These are phyloP conservation scores for Caenorhabditis tropicalis DNA, from an alignment of 1,140 invertebrate genomes.

Conservation along the genomic window DNA sequence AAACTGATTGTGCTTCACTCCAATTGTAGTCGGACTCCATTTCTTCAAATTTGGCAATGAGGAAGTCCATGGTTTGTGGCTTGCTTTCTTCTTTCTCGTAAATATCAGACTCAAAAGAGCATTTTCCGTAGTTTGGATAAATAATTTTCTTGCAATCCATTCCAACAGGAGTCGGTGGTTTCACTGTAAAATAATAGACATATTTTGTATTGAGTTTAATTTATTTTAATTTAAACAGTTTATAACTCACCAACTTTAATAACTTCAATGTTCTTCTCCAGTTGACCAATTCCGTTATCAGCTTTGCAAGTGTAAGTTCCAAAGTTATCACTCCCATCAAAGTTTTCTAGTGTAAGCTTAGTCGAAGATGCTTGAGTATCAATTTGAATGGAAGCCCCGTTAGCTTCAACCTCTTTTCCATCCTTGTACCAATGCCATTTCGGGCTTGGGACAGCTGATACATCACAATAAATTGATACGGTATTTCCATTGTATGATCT, in stretches of 20 bases:
- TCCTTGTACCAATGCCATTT: slow-evolving; percentile 54
- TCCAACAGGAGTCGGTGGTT: slow-evolving; percentile 26
- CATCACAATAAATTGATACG: slow-evolving; percentile 50
- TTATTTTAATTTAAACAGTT: too few species aligned
- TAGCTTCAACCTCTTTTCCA: slow-evolving; percentile 51
- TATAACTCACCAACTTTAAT: slow-evolving; percentile 55
- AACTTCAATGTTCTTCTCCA: slow-evolving; percentile 38
- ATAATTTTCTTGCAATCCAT: slow-evolving; percentile 48
- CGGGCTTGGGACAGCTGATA: slow-evolving; percentile 50
- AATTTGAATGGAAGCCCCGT: slow-evolving; percentile 46
- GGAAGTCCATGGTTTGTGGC: not conserved
- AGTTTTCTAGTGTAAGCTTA: slow-evolving; percentile 40
- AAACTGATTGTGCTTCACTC: not conserved
- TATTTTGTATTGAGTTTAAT: not conserved
- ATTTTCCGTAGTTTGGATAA: slow-evolving; percentile 53
- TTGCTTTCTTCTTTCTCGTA: slow-evolving; percentile 47
- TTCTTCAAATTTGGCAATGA: slow-evolving; percentile 46
- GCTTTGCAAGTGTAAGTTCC: slow-evolving; percentile 51
- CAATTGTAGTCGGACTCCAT: slow-evolving; percentile 44
- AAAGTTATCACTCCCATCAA: slow-evolving; percentile 38
- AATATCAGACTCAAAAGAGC: slow-evolving; percentile 20
- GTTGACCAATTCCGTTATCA: slow-evolving; percentile 50
- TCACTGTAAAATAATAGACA: not conserved
- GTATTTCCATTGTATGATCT: slow-evolving; percentile 48
- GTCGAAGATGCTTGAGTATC: not conserved